Percentiles rank a stretch among this genome's conserved stretches.
Conservation (phyloP, 2,113 vertebrate species). For the Coryphaenoides rupestris region DNA sequence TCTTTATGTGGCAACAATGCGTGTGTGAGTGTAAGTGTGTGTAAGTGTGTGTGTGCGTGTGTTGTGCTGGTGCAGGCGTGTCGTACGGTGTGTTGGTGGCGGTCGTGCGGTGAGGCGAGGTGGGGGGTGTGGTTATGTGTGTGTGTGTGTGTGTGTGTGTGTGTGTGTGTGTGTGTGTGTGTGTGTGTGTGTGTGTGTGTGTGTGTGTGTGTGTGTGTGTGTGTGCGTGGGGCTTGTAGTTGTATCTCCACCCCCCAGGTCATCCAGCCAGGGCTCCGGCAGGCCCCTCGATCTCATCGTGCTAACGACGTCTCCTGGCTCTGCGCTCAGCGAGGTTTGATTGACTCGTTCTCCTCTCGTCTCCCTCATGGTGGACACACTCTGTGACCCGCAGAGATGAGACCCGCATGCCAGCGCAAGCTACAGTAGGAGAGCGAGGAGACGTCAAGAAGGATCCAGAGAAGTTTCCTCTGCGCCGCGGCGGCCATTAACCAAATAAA, state of each 20-base stretch:
- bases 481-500: conserved; percentile 98
- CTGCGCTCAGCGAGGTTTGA: conserved; percentile 98
- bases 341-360: conserved; percentile 98
- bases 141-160: conserved; percentile 42
- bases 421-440: no score
- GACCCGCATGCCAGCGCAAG: no score
- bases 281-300: conserved; percentile 89
- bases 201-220: conserved; percentile 34
- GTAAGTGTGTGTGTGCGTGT: no score
- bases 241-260: conserved; percentile 72
- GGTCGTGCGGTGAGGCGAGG: no score
- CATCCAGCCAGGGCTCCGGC: conserved; percentile 85
- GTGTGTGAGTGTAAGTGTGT: no score
- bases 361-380: conserved; percentile 99
- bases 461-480: conserved; percentile 87
- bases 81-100: no score
- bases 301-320: conserved; percentile 99
- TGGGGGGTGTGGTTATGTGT: no score
- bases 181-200: conserved; percentile 30
- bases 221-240: conserved; percentile 13
- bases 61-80: no score
- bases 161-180: conserved; percentile 18
- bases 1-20: conserved; percentile 80
- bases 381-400: conserved; percentile 90
- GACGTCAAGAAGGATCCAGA: conserved; percentile 98